Evolutionary conservation across 2,888 invertebrate species (phyloP), one percentile per base, ranked within the genome.

Genomic region (Drosophila phalerata): DNA sequence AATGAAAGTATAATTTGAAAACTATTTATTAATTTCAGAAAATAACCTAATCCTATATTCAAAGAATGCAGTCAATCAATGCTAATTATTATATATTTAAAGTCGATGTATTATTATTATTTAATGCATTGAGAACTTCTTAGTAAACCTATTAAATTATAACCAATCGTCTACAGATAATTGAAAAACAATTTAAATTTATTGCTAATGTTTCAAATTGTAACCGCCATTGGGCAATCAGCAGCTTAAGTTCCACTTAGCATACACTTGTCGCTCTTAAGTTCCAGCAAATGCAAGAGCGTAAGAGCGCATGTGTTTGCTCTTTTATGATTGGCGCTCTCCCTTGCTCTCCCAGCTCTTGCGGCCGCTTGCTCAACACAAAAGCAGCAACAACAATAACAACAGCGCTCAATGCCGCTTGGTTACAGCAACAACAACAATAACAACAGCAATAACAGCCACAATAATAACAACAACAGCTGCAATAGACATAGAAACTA

Each of bases 401-500:
- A 28, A 17, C 55, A 43, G 32, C 11, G 48, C 72, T 81, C 86
- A 83, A 83, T 85, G 86, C 85, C 85, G 80, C 70, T 45, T 52
- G 69, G 62, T 72, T 78, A 80, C 80, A 84, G 64, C 63, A 73
- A 69, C 64, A 80, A 69, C 57, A 61, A 47, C 55, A 58, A 51
- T 55, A 61, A 47, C 55, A 58, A 51, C 15, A 55, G n/a, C 42
- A 52, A 74, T 74, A 81, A 61, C 62, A 71, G 68, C 61, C 55
- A 58, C 13, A 67, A 30, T 40, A 60, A 77, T 64, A 60, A 67
- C 61, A 77, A 81, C 65, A 81, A 72, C 77, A 77, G 72, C 77
- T 81, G 80, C 83, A 79, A 79, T 71, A 66, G 72, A 68, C 52
- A 34, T 66, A 77, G 69, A 74, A 84, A 84, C 82, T 84, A 86